Evolutionary conservation across 2,888 invertebrate genomes (phyloP), one percentile per base, ranked within the genome.

Genomic region (Hyposoter didymator): DNA sequence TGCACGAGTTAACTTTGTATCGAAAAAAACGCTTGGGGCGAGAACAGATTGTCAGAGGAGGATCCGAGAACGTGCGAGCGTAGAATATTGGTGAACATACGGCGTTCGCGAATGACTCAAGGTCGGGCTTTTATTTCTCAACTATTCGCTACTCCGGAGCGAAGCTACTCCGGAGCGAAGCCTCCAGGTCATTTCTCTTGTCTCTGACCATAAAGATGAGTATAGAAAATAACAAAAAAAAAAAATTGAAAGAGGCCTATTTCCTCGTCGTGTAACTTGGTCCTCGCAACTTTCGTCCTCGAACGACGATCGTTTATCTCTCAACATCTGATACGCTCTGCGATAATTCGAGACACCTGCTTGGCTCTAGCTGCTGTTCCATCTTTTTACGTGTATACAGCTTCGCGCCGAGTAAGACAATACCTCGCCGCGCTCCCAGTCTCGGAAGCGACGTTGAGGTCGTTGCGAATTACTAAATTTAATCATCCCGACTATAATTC

Each of bases 211-310:
- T 39, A 19, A 19, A 35, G 64, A 39, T 35, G 35, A 17, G 62
- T 14, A 7, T 8, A 7, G 43, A 45, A 14, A 45, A 35, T 14
- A 10, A 43, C 28, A 12, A 6, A 39, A n/a, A 35, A 52, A 70
- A 70, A 35, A 12, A 69, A 3, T 35, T 35, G 70, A 86, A 85
- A 85, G 28, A 72, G 82, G 79, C 59, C 64, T 82, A 86, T 89
- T 90, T 90, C 88, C 88, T 2, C 28, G n/a, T n/a, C 89, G 90
- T 91, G 91, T 91, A 91, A 91, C 89, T 90, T 86, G 88, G 91
- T 89, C 88, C 90, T 88, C 52, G 22, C 67, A 85, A 89, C 84
- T 90, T 89, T 90, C 87, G 84, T 88, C 91, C 92, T 92, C 92
- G 89, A 90, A 91, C 88, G 88, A 91, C 88, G 88, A 62, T 62